Evolutionary conservation across 1,140 invertebrate genomes (phyloP).

Genomic region (Bombus picipes): DNA sequence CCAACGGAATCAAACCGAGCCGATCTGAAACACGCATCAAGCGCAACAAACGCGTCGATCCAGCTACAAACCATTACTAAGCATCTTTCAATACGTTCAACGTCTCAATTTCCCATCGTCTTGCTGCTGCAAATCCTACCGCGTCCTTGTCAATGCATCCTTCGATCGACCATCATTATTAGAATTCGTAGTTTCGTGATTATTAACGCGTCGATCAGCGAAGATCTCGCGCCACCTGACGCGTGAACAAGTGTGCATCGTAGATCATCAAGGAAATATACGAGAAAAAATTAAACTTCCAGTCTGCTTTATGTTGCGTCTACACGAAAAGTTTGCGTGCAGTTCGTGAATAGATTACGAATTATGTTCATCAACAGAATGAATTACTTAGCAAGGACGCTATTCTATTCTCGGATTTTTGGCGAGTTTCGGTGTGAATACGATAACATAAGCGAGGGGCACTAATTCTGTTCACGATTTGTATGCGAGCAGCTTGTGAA

Average conservation of each 20-base stretch:
- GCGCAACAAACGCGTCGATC: not conserved
- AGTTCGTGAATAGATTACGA: not conserved
- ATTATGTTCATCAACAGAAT: not conserved
- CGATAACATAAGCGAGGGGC: too few relatives aligned
- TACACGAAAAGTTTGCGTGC: too few relatives aligned
- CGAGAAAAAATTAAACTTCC: not conserved
- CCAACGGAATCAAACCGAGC: constrained; percentile 11
- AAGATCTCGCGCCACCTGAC: not conserved
- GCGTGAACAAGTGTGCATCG: too few relatives aligned
- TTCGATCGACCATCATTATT: not conserved
- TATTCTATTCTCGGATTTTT: not conserved
- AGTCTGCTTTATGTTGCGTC: not conserved
- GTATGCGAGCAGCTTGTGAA: not conserved
- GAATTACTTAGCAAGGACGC: not conserved
- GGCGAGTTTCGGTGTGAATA: not conserved
- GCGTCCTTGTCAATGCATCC: not conserved
- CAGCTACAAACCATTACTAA: not conserved
- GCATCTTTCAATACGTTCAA: constrained; percentile 1
- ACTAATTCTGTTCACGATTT: not conserved
- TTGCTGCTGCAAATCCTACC: not conserved
- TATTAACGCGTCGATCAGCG: not conserved
- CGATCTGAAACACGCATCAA: not conserved
- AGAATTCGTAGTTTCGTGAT: not conserved
- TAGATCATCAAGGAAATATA: not conserved
- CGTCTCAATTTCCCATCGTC: constrained; percentile 16